phyloP scores from a whole-genome alignment of 1,140 invertebrate species.

The Penaeus japonicus region DNA sequence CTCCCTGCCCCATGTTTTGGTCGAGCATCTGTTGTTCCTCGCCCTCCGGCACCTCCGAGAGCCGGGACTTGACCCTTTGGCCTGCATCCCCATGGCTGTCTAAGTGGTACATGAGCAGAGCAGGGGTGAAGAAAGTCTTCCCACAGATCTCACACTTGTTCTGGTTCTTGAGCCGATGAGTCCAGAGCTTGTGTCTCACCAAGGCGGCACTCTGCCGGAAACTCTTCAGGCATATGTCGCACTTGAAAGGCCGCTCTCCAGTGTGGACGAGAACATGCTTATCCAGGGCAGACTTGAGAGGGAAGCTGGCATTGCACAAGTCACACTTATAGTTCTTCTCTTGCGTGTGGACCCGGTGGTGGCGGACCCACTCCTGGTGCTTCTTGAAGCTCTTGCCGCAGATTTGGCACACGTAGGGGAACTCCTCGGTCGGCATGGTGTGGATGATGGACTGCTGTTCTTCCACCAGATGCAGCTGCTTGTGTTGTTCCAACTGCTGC shows the following conservation, averaged over 20 bases:
- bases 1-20: neutral
- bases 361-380: slow-evolving; percentile 51
- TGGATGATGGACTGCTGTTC: slow-evolving; percentile 55
- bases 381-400: slow-evolving; percentile 87
- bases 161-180: slow-evolving; percentile 57
- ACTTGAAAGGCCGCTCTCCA: slow-evolving; percentile 65
- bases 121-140: slow-evolving; percentile 57
- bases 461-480: slow-evolving; percentile 52
- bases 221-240: slow-evolving; percentile 64
- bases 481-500: slow-evolving; percentile 55
- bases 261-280: slow-evolving; percentile 96
- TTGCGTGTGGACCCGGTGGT: slow-evolving; percentile 81
- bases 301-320: slow-evolving; percentile 95
- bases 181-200: slow-evolving; percentile 58
- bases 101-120: slow-evolving; percentile 54
- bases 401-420: slow-evolving; percentile 44
- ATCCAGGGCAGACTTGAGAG: slow-evolving; percentile 96
- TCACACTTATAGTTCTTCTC: slow-evolving; percentile 98
- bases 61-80: slow-evolving; percentile 36
- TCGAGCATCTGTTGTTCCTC: slow-evolving; percentile 28
- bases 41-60: slow-evolving; percentile 19
- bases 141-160: slow-evolving; percentile 59
- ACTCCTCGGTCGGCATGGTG: slow-evolving; percentile 52
- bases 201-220: slow-evolving; percentile 75
- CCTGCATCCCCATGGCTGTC: slow-evolving; percentile 57